Evolutionary conservation across 1,140 invertebrate species (phyloP).

Genomic region (Coptotermes formosanus): DNA sequence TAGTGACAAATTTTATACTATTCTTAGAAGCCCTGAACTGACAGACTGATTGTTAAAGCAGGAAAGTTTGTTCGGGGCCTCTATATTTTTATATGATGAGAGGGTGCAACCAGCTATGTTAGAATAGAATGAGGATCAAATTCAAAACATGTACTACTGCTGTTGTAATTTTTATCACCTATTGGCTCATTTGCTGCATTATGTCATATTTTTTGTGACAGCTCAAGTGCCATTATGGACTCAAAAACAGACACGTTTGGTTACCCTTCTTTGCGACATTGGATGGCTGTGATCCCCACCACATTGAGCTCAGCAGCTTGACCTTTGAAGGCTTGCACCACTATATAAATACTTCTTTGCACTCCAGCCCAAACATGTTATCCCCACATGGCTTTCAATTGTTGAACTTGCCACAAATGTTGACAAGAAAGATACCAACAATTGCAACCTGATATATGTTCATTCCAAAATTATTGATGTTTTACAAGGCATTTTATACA

Average conservation of each 20-base stretch:
- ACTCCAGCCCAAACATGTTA: neutral
- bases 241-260: neutral
- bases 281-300: neutral
- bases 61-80: neutral
- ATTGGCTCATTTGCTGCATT: neutral
- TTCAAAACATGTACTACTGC: neutral
- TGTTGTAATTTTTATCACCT: constrained; percentile 1
- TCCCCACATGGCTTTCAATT: neutral
- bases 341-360: neutral
- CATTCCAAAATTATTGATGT: constrained; percentile 1
- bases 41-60: neutral
- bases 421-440: constrained; percentile 6
- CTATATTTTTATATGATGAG: neutral
- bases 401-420: constrained; percentile 3
- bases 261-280: neutral
- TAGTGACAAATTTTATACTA: neutral
- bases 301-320: neutral
- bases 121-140: neutral
- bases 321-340: neutral
- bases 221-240: neutral
- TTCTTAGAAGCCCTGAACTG: neutral
- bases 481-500: neutral
- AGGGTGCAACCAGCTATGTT: neutral
- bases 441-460: neutral
- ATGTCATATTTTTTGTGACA: neutral